phyloP scores from a whole-genome alignment of 1,140 invertebrate species.

The Caenorhabditis briggsae region DNA sequence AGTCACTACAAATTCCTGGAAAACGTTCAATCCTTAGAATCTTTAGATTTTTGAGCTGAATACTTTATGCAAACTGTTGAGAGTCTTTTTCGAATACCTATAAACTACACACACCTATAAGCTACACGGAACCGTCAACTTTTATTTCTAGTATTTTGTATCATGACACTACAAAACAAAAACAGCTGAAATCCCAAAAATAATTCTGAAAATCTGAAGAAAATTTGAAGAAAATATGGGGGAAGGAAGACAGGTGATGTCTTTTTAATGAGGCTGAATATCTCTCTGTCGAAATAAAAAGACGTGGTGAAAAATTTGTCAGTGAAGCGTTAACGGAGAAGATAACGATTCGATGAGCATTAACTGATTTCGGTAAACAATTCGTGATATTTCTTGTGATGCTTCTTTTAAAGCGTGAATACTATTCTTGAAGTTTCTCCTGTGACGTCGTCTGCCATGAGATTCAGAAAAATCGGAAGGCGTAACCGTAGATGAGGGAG shows the following conservation, averaged over 20 bases:
- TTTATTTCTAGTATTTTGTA: not conserved
- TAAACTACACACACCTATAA: no score
- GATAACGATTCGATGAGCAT: not conserved
- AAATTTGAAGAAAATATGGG: not conserved
- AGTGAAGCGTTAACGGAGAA: not conserved
- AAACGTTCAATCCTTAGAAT: no score
- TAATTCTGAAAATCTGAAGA: not conserved
- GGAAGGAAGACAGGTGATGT: not conserved
- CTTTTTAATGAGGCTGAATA: slow-evolving; percentile 1
- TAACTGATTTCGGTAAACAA: not conserved
- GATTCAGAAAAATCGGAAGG: not conserved
- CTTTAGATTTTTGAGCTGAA: no score
- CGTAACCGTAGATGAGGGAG: not conserved
- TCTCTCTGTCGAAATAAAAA: not conserved
- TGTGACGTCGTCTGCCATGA: not conserved
- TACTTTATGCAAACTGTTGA: no score
- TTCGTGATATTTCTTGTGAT: no score
- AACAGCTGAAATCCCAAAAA: not conserved
- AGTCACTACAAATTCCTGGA: no score
- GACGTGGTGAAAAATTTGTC: slow-evolving; percentile 3
- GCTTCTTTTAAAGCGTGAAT: no score
- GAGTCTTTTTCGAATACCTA: no score
- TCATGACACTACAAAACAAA: no score
- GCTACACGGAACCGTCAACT: no score
- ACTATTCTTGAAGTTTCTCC: not conserved